phyloP scores from a whole-genome alignment of 2,797 vertebrate species.

The Acanthiza pusilla region DNA sequence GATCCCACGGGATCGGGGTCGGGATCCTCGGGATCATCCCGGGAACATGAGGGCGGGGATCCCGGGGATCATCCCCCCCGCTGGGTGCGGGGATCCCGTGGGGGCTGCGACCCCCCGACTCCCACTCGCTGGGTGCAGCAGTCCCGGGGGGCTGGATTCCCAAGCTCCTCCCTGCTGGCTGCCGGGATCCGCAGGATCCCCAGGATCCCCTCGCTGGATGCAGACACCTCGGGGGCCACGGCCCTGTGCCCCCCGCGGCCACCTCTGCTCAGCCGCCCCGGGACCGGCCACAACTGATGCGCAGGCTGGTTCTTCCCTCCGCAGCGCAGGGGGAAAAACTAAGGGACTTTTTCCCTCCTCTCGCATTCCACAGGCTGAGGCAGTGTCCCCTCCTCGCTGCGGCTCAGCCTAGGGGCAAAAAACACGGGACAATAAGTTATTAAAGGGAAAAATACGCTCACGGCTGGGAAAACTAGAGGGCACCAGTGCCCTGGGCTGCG shows the following conservation, averaged over 20 bases:
- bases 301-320: background rate
- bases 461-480: background rate
- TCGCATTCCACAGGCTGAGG: background rate
- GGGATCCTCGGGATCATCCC: background rate
- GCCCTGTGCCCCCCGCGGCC: background rate
- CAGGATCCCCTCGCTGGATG: background rate
- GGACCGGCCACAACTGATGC: background rate
- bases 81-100: no score
- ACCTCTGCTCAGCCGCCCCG: background rate
- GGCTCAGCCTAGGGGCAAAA: background rate
- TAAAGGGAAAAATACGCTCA: background rate
- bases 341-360: fast-evolving
- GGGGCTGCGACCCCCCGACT: background rate
- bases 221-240: background rate
- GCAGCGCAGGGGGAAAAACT: fast-evolving
- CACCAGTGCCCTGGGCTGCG: background rate
- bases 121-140: background rate
- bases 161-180: background rate
- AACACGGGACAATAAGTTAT: fast-evolving
- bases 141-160: background rate
- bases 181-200: background rate
- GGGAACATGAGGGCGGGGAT: background rate
- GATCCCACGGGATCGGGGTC: no score
- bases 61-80: background rate
- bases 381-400: background rate